Conservation (phyloP, 1,140 invertebrate species). For the Meteorus sp. region DNA sequence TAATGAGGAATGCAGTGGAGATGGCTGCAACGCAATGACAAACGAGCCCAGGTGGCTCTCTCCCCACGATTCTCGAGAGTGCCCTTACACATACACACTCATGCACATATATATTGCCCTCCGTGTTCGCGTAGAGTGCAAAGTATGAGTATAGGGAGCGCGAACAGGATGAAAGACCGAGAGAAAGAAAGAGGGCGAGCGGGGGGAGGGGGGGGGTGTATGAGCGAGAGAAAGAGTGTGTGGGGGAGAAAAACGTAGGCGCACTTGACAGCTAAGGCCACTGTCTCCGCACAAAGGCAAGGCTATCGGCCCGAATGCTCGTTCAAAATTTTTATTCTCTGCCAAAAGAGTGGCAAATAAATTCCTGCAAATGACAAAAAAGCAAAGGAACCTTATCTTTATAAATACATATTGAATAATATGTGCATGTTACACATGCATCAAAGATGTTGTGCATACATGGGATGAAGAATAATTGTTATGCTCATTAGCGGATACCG, state of each 20-base stretch:
- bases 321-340: conserved; percentile 1
- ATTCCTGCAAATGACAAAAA: not conserved
- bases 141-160: not conserved
- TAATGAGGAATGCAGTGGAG: conserved; percentile 25
- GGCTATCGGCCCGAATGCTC: conserved; percentile 15
- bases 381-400: conserved; percentile 11
- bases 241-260: conserved; percentile 23
- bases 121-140: not conserved
- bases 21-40: conserved; percentile 25
- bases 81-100: conserved; percentile 22
- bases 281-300: conserved; percentile 46
- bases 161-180: too few relatives aligned
- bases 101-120: conserved; percentile 6
- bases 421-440: too few relatives aligned
- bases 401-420: too few relatives aligned
- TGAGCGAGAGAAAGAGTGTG: not conserved
- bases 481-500: too few relatives aligned
- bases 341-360: not conserved
- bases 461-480: too few relatives aligned
- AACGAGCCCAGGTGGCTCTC: conserved; percentile 28
- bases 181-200: not conserved
- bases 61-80: conserved; percentile 27
- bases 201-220: not conserved
- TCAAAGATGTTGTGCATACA: too few relatives aligned
- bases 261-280: conserved; percentile 49